These are phyloP conservation scores for Drosophila paramelanica DNA, from an alignment of 2,888 invertebrate genomes.

Conservation along the genomic window DNA sequence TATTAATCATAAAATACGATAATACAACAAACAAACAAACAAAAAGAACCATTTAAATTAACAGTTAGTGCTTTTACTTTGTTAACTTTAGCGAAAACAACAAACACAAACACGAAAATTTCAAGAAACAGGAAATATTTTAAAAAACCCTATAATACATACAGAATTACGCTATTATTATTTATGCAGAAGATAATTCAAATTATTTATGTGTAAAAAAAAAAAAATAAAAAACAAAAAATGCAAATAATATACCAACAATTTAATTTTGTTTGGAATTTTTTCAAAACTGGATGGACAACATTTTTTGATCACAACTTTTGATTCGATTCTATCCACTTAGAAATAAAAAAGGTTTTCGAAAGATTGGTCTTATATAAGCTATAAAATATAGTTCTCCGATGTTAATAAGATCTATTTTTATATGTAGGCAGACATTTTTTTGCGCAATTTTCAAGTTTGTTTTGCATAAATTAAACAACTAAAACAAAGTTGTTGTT, in stretches of 20 bases:
- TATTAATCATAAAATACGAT: conserved; percentile 56
- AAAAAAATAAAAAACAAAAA: conserved; percentile 2
- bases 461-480: no score
- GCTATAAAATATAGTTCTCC: no score
- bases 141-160: conserved; percentile 42
- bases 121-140: conserved; percentile 45
- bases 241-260: conserved; percentile 41
- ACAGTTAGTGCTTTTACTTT: conserved; percentile 66
- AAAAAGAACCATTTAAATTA: conserved; percentile 31
- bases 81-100: conserved; percentile 47
- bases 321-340: no score
- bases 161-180: conserved; percentile 50
- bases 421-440: no score
- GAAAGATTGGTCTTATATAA: no score
- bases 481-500: no score
- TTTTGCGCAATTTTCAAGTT: no score
- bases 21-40: conserved; percentile 28
- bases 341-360: no score
- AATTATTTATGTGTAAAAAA: conserved; percentile 69
- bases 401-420: no score
- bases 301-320: no score
- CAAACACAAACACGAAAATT: background rate
- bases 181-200: conserved; percentile 64
- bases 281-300: no score
- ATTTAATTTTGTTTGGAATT: conserved; percentile 9